Conservation (phyloP, 2,113 vertebrate species). For the Hirundichthys speculiger region DNA sequence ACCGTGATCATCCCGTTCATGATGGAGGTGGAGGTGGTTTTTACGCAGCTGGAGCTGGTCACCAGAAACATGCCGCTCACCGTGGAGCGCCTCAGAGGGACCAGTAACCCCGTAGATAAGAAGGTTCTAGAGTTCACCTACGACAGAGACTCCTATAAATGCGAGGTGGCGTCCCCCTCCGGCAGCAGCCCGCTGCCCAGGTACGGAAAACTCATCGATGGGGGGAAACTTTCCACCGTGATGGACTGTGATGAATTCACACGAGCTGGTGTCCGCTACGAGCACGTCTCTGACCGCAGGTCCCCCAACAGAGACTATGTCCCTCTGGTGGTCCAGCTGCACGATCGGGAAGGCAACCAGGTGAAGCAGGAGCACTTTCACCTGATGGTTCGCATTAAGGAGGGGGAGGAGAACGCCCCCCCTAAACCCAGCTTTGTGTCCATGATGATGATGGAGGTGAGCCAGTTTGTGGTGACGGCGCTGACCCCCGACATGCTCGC, state of each 20-base stretch:
- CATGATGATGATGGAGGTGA: conserved; percentile 98
- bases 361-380: conserved; percentile 93
- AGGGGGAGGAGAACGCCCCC: conserved; percentile 86
- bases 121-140: conserved; percentile 89
- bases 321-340: conserved; percentile 91
- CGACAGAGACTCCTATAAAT: conserved; percentile 83
- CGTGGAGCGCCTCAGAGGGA: conserved; percentile 85
- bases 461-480: conserved; percentile 94
- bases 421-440: conserved; percentile 94
- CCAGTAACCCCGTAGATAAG: conserved; percentile 86
- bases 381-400: conserved; percentile 88
- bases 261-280: conserved; percentile 85
- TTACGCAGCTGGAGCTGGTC: conserved; percentile 92
- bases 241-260: conserved; percentile 90
- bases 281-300: conserved; percentile 83
- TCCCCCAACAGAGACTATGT: conserved; percentile 92
- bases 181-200: conserved; percentile 82
- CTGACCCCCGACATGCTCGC: conserved; percentile 93
- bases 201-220: conserved; percentile 86
- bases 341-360: conserved; percentile 77
- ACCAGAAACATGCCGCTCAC: conserved; percentile 91
- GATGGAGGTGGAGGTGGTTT: conserved; percentile 92
- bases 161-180: conserved; percentile 83
- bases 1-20: conserved; percentile 90
- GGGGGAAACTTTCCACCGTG: conserved; percentile 76